A percentile compares a stretch with the other conserved stretches of the same genome.
phyloP scores from a whole-genome alignment of 2,888 invertebrate species.

The Linnaemya vulpina region DNA sequence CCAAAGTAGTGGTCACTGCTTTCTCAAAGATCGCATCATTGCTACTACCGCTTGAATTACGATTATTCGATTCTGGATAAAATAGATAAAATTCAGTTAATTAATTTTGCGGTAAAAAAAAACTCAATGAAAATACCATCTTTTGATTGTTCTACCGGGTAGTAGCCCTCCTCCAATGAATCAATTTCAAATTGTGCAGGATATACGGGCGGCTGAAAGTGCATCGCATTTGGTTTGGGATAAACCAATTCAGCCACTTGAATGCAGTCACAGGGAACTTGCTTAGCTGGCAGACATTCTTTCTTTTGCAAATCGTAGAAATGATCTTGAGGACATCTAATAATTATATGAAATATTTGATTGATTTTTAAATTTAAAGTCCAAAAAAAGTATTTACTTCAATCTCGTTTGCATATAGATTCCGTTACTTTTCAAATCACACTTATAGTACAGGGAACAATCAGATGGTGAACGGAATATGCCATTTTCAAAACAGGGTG shows the following conservation, averaged over 20 bases:
- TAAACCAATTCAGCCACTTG: conserved; percentile 74
- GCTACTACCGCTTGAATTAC: neutral
- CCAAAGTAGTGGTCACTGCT: neutral
- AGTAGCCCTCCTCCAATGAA: conserved; percentile 58
- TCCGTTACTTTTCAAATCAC: conserved; percentile 79
- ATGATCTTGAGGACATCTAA: conserved; percentile 77
- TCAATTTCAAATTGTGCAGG: conserved; percentile 65
- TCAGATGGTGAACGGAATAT: conserved; percentile 81
- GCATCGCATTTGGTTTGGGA: conserved; percentile 57
- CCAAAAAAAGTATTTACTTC: conserved; percentile 75
- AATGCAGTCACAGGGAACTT: conserved; percentile 75
- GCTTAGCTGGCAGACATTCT: conserved; percentile 75
- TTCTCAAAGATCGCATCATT: neutral
- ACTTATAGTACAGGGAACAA: conserved; percentile 83
- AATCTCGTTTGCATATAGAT: conserved; percentile 81
- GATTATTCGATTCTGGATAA: neutral
- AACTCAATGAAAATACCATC: conserved; percentile 56
- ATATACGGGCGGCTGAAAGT: conserved; percentile 65
- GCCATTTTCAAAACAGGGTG: conserved; percentile 80
- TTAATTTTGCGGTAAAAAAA: too few species aligned
- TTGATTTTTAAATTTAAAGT: neutral
- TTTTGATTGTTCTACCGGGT: conserved; percentile 64
- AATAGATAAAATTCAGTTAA: neutral
- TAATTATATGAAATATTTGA: neutral
- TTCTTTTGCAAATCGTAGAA: conserved; percentile 75